Percentiles rank a stretch among this genome's conserved stretches.
Conservation (phyloP, 2,113 vertebrate species). For the Aphelocoma coerulescens region DNA sequence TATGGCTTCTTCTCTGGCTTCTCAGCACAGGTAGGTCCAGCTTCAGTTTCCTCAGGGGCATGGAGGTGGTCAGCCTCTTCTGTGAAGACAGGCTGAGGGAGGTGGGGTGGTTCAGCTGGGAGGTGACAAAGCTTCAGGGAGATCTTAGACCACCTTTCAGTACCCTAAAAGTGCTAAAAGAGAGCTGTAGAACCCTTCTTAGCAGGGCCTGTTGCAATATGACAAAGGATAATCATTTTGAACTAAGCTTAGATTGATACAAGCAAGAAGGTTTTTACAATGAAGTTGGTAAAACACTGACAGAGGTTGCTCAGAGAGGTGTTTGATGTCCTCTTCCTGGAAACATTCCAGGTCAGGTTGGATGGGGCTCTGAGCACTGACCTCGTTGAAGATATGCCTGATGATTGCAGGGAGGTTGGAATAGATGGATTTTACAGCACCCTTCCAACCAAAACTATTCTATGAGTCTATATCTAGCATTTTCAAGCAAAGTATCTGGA, state of each 20-base stretch:
- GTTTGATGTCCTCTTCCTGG: neutral
- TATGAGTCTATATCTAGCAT: neutral
- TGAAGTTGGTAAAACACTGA: neutral
- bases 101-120: neutral
- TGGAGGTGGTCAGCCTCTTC: neutral
- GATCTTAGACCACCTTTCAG: neutral
- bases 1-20: constrained; percentile 94
- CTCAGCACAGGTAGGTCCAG: constrained; percentile 86
- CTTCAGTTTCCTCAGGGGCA: neutral
- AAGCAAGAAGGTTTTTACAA: neutral
- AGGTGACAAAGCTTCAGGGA: neutral
- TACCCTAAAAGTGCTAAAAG: neutral
- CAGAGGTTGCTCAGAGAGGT: neutral
- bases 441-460: neutral
- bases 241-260: neutral
- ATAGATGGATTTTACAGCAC: neutral
- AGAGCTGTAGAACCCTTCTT: neutral
- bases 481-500: neutral
- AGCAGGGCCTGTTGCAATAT: neutral
- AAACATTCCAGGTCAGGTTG: neutral
- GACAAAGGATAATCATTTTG: neutral
- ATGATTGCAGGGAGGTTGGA: neutral
- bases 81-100: neutral
- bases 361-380: neutral
- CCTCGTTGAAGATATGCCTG: neutral